Base-by-base conservation (phyloP, 2,888 invertebrate species). In the Volucella inflata region DNA sequence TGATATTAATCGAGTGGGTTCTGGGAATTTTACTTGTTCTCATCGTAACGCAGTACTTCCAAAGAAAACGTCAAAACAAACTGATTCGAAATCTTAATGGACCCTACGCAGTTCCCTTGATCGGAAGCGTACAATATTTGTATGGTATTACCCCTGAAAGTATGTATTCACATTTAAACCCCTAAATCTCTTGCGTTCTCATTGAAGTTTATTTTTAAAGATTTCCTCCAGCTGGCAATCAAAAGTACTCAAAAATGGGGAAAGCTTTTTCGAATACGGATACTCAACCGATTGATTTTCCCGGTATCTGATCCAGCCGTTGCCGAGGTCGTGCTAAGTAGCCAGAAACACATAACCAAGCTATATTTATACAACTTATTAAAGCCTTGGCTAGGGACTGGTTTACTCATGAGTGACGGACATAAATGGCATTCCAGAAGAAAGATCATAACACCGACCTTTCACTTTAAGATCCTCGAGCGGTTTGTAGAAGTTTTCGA, bases 391-490 rank as follows among this genome's bases (percentile, higher is more conserved):
- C 87, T 91, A 51, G 91, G 91, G 6, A 88, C 87, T 2, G 91
- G 91, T 0, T 67, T 91, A 0, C 83, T 91, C 0, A 70, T 91
- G 8, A 91, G 91, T 80, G 89, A 89, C 40, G 91, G 90, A 40
- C 87, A 90, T 1, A 94, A 94, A 91, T 97, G 96, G 96, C 93
- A 93, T 88, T 91, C 91, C 0, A 93, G 95, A 21, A 93, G 96
- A 42, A 95, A 95, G 90, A 93, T 96, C 80, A 91, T 96, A 67
- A 96, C 96, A 0, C 96, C 96, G 2, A 94, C 96, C 0, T 97
- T 96, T 90, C 96, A 97, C 90, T 96, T 96, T 90, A 95, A 95
- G 88, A 96, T 96, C 74, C 91, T 96, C 55, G 95, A 96, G 88
- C 94, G 95, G 87, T 96, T 96, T 90, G 91, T 95, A 8, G 94